Conservation (phyloP, 2,113 vertebrate species). For the Psettodes erumei region DNA sequence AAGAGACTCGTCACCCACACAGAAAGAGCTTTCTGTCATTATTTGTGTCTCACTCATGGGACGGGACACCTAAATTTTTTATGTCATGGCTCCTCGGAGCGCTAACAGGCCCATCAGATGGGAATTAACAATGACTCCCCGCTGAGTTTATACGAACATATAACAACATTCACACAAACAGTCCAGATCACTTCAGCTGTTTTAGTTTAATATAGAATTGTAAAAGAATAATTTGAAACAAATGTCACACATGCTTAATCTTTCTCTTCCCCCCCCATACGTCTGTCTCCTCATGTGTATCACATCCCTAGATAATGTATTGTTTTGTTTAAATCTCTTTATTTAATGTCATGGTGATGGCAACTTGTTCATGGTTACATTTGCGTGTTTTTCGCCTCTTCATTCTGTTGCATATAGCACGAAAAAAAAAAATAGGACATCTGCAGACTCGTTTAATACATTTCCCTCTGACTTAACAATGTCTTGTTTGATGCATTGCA, state of each 20-base stretch:
- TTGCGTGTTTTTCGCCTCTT: slow-evolving; percentile 21
- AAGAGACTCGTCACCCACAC: slow-evolving; percentile 58
- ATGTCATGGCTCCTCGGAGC: slow-evolving; percentile 8
- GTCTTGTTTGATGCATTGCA: slow-evolving; percentile 12
- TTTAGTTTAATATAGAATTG: slow-evolving; percentile 38
- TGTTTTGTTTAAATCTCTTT: slow-evolving; percentile 23
- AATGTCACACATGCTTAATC: slow-evolving; percentile 28
- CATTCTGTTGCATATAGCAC: slow-evolving; percentile 15
- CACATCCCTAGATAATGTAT: slow-evolving; percentile 2
- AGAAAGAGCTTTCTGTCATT: slow-evolving; percentile 53
- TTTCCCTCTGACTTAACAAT: slow-evolving; percentile 3
- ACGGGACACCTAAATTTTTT: slow-evolving; percentile 38
- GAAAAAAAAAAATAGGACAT: slow-evolving; percentile 19
- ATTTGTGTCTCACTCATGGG: slow-evolving; percentile 39
- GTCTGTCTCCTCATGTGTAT: neutral
- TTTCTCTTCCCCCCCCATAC: neutral
- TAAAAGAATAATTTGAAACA: slow-evolving; percentile 56
- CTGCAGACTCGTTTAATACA: slow-evolving; percentile 16
- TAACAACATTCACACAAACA: slow-evolving; percentile 36
- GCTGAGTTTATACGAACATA: slow-evolving; percentile 30
- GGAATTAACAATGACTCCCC: slow-evolving; percentile 8
- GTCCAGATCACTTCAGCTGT: slow-evolving; percentile 33
- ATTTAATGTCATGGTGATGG: slow-evolving; percentile 27
- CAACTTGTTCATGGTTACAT: slow-evolving; percentile 20
- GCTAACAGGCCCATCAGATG: slow-evolving; percentile 28